Evolutionary conservation across 2,888 invertebrate genomes (phyloP), one percentile per base, ranked within the genome.

Genomic region (Parnassius orleans): DNA sequence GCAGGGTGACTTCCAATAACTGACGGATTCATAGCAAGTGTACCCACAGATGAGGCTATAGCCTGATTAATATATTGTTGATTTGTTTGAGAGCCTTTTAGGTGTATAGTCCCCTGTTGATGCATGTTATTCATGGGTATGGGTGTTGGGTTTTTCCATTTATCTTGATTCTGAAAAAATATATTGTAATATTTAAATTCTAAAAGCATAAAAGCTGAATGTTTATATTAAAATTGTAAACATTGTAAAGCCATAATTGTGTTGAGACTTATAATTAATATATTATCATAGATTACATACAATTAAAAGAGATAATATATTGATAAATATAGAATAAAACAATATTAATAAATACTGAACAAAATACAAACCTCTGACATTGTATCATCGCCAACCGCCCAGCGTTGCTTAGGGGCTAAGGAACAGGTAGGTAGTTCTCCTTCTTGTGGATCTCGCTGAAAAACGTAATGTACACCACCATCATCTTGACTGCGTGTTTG

Each of bases 381-480:
- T 79, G 95, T 95, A 85, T 98, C 98, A 87, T 98, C 98, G 65
- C 96, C 97, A 65, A 96, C 94, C 47, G 97, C 96, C 98, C 98
- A 98, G 72, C 96, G 94, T 73, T 95, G 94, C 84, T 96, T 96
- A 56, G 94, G 94, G 67, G 94, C 95, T 89, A 95, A 90, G 68
- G 94, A 93, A 52, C 63, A 63, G 56, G 63, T 51, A 67, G 94
- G 93, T 81, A 97, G 94, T 81, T 97, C 97, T 61, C 95, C 94
- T 81, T 97, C 97, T 69, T 95, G 94, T 70, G 95, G 95, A 67
- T 95, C 95, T 64, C 89, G 81, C 73, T 97, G 97, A 84, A 97
- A 98, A 72, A 97, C 96, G 86, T 98, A 98, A 77, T 97, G 96
- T 72, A 98, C 98, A 84, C 96, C 95, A 68, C 97, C 97, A 93